Conservation (phyloP, 1,140 invertebrate genomes). For the Neuroterus valhalla region DNA sequence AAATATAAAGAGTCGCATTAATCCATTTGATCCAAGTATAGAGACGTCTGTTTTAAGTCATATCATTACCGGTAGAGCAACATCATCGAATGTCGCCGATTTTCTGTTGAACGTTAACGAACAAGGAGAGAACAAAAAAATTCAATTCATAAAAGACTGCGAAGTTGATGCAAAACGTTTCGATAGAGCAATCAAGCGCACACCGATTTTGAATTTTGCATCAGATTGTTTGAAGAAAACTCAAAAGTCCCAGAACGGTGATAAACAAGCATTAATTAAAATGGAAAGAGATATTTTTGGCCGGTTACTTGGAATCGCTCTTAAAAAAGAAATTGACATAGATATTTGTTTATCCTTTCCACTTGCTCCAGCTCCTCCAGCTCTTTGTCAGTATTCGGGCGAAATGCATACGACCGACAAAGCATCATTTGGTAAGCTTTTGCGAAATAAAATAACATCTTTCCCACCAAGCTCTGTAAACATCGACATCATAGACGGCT, state of each 20-base stretch:
- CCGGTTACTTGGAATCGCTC: constrained; percentile 47
- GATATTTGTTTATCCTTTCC: constrained; percentile 31
- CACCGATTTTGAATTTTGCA: constrained; percentile 45
- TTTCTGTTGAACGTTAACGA: constrained; percentile 43
- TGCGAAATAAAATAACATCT: no score
- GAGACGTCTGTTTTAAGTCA: constrained; percentile 35
- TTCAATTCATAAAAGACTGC: constrained; percentile 43
- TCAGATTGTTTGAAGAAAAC: constrained; percentile 36
- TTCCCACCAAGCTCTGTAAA: no score
- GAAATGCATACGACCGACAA: no score
- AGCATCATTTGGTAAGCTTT: no score
- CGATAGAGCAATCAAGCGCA: constrained; percentile 42
- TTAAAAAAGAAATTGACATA: constrained; percentile 49
- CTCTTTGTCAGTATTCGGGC: no score
- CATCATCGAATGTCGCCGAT: constrained; percentile 42
- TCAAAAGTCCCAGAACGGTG: constrained; percentile 35
- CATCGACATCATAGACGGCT: no score
- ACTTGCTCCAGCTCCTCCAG: constrained; percentile 22
- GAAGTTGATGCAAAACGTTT: constrained; percentile 11
- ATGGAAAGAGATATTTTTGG: constrained; percentile 58
- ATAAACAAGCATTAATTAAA: constrained; percentile 34
- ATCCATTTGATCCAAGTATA: constrained; percentile 14
- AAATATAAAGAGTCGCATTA: not conserved
- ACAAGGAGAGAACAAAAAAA: constrained; percentile 11
- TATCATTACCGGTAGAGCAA: constrained; percentile 42